A percentile compares a stretch with the other conserved stretches of the same genome.
phyloP scores from a whole-genome alignment of 2,797 vertebrate species.

The Sarcophilus harrisii region DNA sequence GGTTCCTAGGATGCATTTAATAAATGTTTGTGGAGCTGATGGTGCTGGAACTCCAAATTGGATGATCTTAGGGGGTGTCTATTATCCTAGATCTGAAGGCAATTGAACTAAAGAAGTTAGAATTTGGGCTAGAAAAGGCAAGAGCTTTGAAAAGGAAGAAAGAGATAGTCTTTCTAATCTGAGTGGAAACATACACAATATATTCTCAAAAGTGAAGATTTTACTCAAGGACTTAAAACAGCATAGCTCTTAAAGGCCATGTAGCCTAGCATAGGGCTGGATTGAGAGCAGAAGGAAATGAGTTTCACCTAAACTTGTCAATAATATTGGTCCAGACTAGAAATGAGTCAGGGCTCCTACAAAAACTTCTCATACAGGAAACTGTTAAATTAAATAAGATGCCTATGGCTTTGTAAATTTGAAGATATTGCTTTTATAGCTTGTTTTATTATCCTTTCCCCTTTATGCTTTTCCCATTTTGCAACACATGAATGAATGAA shows the following conservation, averaged over 20 bases:
- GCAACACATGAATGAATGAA: neutral
- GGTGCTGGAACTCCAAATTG: neutral
- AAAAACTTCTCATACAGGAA: neutral
- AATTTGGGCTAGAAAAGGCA: neutral
- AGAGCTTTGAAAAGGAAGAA: neutral
- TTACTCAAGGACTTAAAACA: neutral
- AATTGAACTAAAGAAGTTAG: neutral
- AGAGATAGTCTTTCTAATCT: neutral
- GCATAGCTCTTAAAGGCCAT: neutral
- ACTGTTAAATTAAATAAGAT: neutral
- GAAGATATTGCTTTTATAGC: neutral
- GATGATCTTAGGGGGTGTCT: neutral
- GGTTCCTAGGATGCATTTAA: neutral
- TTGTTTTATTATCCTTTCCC: neutral
- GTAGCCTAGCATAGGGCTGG: neutral
- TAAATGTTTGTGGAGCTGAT: no score
- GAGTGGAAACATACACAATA: neutral
- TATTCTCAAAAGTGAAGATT: neutral
- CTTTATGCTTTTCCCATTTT: neutral
- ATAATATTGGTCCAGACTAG: neutral
- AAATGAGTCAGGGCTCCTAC: neutral
- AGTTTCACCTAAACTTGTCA: neutral
- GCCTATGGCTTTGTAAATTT: neutral
- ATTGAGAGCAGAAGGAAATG: neutral
- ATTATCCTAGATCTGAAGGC: neutral